phyloP scores from a whole-genome alignment of 1,140 invertebrate species.

The Epicauta chinensis region DNA sequence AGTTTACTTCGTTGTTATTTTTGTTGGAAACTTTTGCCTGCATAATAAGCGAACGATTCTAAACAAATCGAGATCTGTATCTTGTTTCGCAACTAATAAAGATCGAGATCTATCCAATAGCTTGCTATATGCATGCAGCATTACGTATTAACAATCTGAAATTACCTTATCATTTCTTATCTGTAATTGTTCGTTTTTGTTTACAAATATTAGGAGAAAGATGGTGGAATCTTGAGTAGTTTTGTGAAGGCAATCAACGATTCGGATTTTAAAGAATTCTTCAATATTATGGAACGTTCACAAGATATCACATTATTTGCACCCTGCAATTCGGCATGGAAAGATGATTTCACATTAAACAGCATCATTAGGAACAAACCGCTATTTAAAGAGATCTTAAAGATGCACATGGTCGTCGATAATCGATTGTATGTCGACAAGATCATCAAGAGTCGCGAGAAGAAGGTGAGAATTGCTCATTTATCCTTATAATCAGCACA shows the following conservation, averaged over 20 bases:
- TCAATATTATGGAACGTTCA: constrained; percentile 60
- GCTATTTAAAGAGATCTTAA: constrained; percentile 66
- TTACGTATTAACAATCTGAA: background rate
- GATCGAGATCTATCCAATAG: background rate
- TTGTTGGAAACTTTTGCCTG: too few relatives aligned
- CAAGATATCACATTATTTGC: constrained; percentile 80
- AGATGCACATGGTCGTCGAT: constrained; percentile 68
- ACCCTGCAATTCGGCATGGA: constrained; percentile 81
- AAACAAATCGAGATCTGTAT: too few relatives aligned
- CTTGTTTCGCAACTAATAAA: background rate
- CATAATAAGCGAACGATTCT: too few relatives aligned
- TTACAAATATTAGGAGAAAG: constrained; percentile 47
- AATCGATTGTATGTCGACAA: constrained; percentile 67
- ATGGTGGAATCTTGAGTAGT: constrained; percentile 72
- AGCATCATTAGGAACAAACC: constrained; percentile 63
- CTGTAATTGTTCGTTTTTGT: background rate
- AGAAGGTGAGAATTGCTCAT: constrained; percentile 62
- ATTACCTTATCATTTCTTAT: background rate
- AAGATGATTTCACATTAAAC: constrained; percentile 61
- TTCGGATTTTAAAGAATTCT: constrained; percentile 63
- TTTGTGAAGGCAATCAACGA: constrained; percentile 76
- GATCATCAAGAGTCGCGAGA: constrained; percentile 62
- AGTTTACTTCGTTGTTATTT: too few relatives aligned
- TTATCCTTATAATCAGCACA: too few relatives aligned
- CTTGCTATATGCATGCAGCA: background rate